Evolutionary conservation across 2,113 vertebrate species (phyloP).

Genomic region (Jaculus jaculus): DNA sequence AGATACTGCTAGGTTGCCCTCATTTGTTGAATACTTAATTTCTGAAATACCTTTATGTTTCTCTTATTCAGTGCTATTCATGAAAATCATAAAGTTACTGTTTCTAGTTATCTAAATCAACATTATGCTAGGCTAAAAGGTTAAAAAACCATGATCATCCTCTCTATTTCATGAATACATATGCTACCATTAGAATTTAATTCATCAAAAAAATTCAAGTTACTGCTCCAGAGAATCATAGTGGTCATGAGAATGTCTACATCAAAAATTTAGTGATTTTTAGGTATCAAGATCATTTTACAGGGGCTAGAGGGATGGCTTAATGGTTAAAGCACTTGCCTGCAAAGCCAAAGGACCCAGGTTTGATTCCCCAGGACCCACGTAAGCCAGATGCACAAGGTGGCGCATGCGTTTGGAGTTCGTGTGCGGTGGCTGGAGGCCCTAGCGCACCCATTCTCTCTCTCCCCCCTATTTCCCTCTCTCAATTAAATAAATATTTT

Average conservation of each 20-base stretch:
- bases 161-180: neutral
- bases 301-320: too few species aligned
- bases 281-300: too few species aligned
- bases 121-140: neutral
- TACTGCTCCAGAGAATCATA: neutral
- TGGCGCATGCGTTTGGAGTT: too few species aligned
- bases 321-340: too few species aligned
- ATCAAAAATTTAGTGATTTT: slow-evolving; percentile 39
- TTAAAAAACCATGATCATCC: slow-evolving; percentile 31
- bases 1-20: slow-evolving; percentile 9
- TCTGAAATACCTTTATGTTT: neutral
- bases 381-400: too few species aligned
- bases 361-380: too few species aligned
- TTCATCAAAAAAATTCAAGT: neutral
- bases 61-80: slow-evolving; percentile 9
- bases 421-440: too few species aligned
- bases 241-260: neutral
- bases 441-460: too few species aligned
- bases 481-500: too few species aligned
- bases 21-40: slow-evolving; percentile 22
- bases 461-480: too few species aligned
- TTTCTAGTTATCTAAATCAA: slow-evolving; percentile 23
- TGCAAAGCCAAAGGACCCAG: too few species aligned
- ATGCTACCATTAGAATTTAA: slow-evolving; percentile 7
- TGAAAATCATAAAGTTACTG: neutral